These are phyloP conservation scores for Sphaeridia pumilis DNA, from an alignment of 2,888 invertebrate species.

Conservation along the genomic window DNA sequence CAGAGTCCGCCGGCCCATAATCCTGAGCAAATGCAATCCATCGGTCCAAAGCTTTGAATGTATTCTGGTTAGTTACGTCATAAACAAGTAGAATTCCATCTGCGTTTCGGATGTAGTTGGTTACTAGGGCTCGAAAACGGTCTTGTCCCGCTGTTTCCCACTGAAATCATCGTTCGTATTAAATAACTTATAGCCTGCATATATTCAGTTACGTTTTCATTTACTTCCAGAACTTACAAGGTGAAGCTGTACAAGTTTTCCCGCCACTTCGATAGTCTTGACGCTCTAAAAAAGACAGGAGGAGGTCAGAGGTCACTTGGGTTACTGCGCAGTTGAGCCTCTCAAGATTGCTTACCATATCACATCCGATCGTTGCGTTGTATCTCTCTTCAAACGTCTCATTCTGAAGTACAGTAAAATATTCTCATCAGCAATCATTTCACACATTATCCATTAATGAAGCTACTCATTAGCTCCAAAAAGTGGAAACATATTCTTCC, in stretches of 20 bases:
- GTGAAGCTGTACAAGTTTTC: constrained; percentile 28
- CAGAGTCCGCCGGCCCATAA: constrained; percentile 23
- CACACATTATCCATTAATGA: too few species aligned
- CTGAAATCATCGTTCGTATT: constrained; percentile 9
- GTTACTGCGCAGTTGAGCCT: background rate
- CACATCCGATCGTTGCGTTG: constrained; percentile 27
- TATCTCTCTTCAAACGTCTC: constrained; percentile 16
- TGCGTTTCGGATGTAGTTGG: constrained; percentile 32
- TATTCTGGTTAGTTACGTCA: constrained; percentile 24
- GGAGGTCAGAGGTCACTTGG: background rate
- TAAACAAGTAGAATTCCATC: constrained; percentile 31
- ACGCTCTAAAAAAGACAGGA: constrained; percentile 20
- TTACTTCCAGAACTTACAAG: constrained; percentile 19
- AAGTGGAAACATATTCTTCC: too few species aligned
- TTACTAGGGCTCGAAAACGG: constrained; percentile 26
- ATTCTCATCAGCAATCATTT: too few species aligned
- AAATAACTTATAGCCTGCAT: background rate
- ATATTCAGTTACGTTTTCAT: background rate
- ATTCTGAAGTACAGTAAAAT: too few species aligned
- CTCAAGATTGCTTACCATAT: constrained; percentile 20
- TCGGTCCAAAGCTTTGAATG: constrained; percentile 28
- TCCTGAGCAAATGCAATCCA: constrained; percentile 31
- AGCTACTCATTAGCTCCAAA: too few species aligned
- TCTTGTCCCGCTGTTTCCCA: constrained; percentile 34
- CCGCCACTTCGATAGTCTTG: constrained; percentile 29